A percentile compares a stretch with the other conserved stretches of the same genome.
These are phyloP conservation scores for Callorhinus ursinus DNA, from an alignment of 2,113 vertebrate species.

Conservation along the genomic window DNA sequence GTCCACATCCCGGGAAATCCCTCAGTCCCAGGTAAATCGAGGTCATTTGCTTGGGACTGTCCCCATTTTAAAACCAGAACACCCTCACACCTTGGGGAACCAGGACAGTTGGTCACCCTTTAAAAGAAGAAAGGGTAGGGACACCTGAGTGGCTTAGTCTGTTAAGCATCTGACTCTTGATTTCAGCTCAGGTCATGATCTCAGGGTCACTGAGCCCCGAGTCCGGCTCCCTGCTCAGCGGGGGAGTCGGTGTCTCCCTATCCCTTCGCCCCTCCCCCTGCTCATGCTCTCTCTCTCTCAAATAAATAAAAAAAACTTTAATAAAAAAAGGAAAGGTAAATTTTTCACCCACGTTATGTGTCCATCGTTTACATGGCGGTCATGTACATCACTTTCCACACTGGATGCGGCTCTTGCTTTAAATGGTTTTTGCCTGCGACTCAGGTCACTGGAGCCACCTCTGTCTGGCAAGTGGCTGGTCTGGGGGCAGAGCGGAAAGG, in stretches of 20 bases:
- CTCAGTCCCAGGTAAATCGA: background rate
- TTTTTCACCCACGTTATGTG: background rate
- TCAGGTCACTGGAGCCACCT: background rate
- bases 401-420: background rate
- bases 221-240: too few relatives aligned
- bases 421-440: background rate
- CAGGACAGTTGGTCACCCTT: background rate
- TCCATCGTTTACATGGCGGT: accelerated
- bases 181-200: too few relatives aligned
- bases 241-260: background rate
- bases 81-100: background rate
- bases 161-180: too few relatives aligned
- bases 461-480: background rate
- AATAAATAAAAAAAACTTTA: background rate
- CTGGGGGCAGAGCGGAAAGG: background rate
- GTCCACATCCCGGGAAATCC: background rate
- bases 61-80: background rate
- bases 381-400: accelerated
- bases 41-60: background rate
- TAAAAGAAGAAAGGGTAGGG: background rate
- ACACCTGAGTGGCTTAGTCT: too few relatives aligned
- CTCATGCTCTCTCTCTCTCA: background rate
- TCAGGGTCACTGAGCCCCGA: too few relatives aligned
- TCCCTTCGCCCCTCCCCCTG: background rate
- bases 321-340: background rate